Evolutionary conservation across 2,113 vertebrate species (phyloP).

Genomic region (Tachycineta bicolor): DNA sequence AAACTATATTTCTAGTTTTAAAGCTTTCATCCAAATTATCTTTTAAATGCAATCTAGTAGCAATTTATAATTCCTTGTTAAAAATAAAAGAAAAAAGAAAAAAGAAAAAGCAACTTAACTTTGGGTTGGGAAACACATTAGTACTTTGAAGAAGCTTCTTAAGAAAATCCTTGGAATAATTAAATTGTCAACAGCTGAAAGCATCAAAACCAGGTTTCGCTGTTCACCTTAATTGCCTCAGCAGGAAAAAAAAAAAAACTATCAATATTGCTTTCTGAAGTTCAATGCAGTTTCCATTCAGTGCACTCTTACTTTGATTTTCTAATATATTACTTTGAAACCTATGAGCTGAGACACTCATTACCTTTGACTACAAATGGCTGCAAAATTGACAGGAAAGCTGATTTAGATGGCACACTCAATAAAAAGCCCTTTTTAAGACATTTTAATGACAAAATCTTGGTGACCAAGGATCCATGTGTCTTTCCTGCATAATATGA

Average conservation of each 20-base stretch:
- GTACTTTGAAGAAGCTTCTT: conserved; percentile 16
- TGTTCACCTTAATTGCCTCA: conserved; percentile 59
- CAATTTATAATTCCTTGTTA: not conserved
- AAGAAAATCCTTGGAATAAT: conserved; percentile 49
- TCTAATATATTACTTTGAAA: conserved; percentile 69
- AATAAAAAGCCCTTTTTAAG: conserved; percentile 59
- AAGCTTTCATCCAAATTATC: not conserved
- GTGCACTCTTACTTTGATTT: conserved; percentile 69
- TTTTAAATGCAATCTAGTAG: not conserved
- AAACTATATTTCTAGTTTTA: not conserved
- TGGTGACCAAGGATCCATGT: conserved; percentile 19
- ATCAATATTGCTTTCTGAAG: conserved; percentile 64
- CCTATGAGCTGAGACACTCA: conserved; percentile 52
- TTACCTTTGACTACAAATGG: conserved; percentile 68
- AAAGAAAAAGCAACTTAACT: not conserved
- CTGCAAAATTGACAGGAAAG: conserved; percentile 67
- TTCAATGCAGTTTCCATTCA: conserved; percentile 63
- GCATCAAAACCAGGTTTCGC: conserved; percentile 53
- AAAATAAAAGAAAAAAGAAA: not conserved
- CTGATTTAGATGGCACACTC: conserved; percentile 59
- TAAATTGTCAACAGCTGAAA: conserved; percentile 65
- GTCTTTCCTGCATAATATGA: conserved; percentile 4
- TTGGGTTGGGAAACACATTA: not conserved
- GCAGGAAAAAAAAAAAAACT: conserved; percentile 15
- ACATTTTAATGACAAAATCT: conserved; percentile 38